Conservation (phyloP, 2,888 invertebrate species). For the Hesperia comma region DNA sequence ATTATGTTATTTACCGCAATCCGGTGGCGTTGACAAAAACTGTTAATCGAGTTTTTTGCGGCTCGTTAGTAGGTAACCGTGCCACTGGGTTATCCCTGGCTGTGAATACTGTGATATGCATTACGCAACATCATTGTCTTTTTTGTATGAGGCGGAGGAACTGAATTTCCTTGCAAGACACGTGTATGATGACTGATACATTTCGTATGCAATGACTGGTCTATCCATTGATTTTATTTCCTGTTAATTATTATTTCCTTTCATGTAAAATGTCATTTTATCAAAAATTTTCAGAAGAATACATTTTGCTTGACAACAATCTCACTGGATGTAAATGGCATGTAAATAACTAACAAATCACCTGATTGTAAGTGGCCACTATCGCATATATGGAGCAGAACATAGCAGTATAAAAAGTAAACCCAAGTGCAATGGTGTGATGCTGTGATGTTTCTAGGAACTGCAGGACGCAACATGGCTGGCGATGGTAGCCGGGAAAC, state of each 20-base stretch:
- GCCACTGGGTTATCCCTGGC: constrained; percentile 60
- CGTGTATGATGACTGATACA: background rate
- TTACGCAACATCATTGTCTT: constrained; percentile 40
- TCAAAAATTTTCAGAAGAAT: too few relatives aligned
- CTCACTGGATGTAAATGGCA: too few relatives aligned
- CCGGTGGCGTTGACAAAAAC: background rate
- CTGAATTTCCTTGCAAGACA: background rate
- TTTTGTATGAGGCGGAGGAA: background rate
- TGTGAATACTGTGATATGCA: constrained; percentile 42
- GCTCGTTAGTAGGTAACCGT: constrained; percentile 44
- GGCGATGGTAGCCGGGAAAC: background rate
- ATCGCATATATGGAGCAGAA: background rate
- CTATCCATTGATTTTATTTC: too few relatives aligned
- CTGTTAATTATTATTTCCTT: too few relatives aligned
- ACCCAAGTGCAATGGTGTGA: background rate
- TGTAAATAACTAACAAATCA: too few relatives aligned
- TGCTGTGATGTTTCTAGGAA: constrained; percentile 5
- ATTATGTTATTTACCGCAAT: background rate
- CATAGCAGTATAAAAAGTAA: background rate
- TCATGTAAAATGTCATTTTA: too few relatives aligned
- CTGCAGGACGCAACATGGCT: background rate
- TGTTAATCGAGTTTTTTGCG: constrained; percentile 42
- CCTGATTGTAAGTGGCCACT: too few relatives aligned
- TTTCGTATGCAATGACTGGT: background rate
- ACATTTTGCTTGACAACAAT: too few relatives aligned